These are phyloP conservation scores for Hydrolagus colliei DNA, from an alignment of 2,797 vertebrate genomes.

Conservation along the genomic window DNA sequence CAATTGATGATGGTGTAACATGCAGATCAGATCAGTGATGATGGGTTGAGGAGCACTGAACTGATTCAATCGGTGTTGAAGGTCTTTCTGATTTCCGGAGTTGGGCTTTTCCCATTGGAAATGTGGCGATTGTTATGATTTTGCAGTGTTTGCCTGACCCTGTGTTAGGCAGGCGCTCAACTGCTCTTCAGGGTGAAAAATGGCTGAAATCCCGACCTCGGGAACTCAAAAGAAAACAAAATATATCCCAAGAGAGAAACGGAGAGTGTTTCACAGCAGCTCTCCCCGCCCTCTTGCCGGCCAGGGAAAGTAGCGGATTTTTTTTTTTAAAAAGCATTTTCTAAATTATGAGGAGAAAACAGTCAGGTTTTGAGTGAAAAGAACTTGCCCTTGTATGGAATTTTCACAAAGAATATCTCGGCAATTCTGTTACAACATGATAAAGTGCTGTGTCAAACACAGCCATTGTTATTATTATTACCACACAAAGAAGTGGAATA, in stretches of 20 bases:
- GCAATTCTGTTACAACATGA: not conserved
- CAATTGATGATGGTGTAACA: not conserved
- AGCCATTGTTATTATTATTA: not conserved
- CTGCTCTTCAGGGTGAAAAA: constrained; percentile 23
- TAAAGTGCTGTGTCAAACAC: constrained; percentile 8
- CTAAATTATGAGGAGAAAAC: too few species aligned
- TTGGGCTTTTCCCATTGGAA: not conserved
- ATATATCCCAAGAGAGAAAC: constrained; percentile 11
- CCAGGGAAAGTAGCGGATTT: not conserved
- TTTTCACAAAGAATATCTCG: constrained; percentile 15
- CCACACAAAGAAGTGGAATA: not conserved
- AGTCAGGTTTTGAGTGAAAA: constrained; percentile 18
- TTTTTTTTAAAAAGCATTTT: too few species aligned
- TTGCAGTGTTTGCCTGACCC: not conserved
- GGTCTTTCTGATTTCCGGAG: not conserved
- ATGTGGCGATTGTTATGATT: constrained; percentile 7
- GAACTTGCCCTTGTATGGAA: constrained; percentile 1
- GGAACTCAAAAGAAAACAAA: constrained; percentile 7
- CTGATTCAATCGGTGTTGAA: not conserved
- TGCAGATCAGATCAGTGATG: not conserved
- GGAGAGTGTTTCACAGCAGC: constrained; percentile 13
- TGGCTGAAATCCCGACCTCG: not conserved
- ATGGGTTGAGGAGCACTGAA: not conserved
- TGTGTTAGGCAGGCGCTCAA: not conserved
- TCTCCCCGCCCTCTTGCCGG: not conserved